phyloP scores from a whole-genome alignment of 2,797 vertebrate species.

The Takifugu rubripes region DNA sequence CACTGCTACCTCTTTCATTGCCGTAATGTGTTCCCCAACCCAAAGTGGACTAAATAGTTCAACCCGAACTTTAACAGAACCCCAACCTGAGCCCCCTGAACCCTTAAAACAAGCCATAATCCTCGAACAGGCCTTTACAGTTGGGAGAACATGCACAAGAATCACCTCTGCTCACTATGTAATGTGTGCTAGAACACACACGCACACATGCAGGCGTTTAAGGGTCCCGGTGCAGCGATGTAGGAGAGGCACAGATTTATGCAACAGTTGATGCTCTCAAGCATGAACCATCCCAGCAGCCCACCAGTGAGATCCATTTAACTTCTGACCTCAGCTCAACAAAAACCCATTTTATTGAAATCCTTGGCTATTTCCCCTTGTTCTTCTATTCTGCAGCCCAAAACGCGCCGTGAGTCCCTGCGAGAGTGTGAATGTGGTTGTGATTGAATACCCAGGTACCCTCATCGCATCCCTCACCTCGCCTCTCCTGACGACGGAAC shows the following conservation, averaged over 20 bases:
- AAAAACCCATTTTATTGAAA: constrained; percentile 4
- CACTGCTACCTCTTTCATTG: background rate
- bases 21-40: no score
- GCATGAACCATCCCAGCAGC: constrained; percentile 16
- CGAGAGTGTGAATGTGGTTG: background rate
- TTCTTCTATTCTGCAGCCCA: background rate
- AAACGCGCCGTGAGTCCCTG: background rate
- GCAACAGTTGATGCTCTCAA: constrained; percentile 6
- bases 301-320: constrained; percentile 14
- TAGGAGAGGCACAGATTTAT: constrained; percentile 39
- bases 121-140: no score
- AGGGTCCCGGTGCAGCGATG: constrained; percentile 31
- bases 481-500: background rate
- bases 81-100: no score
- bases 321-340: constrained; percentile 8
- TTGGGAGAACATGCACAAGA: no score
- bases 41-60: no score
- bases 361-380: background rate
- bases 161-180: no score
- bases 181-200: no score
- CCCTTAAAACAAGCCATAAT: no score
- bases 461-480: background rate
- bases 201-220: constrained; percentile 3
- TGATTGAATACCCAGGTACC: background rate
- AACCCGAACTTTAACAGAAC: no score